Conservation (phyloP, 2,888 invertebrate genomes). For the Drosophila phalerata region DNA sequence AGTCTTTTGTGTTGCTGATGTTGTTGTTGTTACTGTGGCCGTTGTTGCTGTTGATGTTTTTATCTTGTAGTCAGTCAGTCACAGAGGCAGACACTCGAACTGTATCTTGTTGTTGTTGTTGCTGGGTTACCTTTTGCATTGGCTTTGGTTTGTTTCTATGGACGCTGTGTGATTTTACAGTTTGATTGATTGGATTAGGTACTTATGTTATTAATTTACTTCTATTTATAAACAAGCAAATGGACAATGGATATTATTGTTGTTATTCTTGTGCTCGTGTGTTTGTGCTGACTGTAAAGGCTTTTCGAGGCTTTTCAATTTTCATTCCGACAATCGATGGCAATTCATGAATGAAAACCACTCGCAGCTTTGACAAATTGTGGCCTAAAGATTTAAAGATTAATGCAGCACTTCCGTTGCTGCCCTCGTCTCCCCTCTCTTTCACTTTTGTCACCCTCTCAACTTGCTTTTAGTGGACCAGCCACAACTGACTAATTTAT, state of each 20-base stretch:
- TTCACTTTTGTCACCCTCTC: background rate
- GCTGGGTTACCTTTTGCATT: slow-evolving; percentile 65
- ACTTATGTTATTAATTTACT: slow-evolving; percentile 84
- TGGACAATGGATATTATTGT: slow-evolving; percentile 66
- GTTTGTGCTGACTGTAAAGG: slow-evolving; percentile 25
- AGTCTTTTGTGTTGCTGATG: slow-evolving; percentile 42
- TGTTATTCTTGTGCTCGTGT: slow-evolving; percentile 15
- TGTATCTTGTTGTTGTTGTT: slow-evolving; percentile 43
- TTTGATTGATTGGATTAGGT: slow-evolving; percentile 85
- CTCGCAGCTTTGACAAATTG: slow-evolving; percentile 67
- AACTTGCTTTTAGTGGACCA: background rate
- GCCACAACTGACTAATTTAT: slow-evolving; percentile 45
- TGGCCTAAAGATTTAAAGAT: slow-evolving; percentile 52
- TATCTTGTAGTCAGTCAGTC: slow-evolving; percentile 81
- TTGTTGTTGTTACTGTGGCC: slow-evolving; percentile 53
- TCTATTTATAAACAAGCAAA: slow-evolving; percentile 79
- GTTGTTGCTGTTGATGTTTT: slow-evolving; percentile 81
- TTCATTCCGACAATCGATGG: slow-evolving; percentile 67
- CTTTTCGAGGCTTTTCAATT: slow-evolving; percentile 56
- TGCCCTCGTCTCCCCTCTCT: background rate
- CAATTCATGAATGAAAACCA: slow-evolving; percentile 66
- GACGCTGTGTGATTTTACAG: slow-evolving; percentile 76
- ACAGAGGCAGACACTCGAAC: slow-evolving; percentile 60
- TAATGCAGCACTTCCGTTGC: slow-evolving; percentile 73
- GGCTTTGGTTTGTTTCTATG: slow-evolving; percentile 71